These are phyloP conservation scores for Pipistrellus nathusii DNA, from an alignment of 2,797 vertebrate genomes.

Conservation along the genomic window DNA sequence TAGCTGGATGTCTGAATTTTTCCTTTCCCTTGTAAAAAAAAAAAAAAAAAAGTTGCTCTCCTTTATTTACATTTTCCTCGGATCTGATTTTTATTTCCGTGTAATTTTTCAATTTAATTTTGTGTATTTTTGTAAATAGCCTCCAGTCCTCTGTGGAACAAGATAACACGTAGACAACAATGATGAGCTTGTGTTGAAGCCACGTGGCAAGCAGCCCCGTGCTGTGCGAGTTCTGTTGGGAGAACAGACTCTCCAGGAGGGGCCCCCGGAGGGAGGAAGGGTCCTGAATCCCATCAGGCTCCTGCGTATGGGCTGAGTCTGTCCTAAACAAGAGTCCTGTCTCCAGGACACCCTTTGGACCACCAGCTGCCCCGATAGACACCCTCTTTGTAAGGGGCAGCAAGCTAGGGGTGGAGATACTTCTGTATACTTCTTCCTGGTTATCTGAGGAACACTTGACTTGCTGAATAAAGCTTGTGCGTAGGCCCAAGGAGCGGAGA, in stretches of 20 bases:
- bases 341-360: not conserved
- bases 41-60: not conserved
- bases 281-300: not conserved
- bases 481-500: not conserved
- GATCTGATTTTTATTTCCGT: not conserved
- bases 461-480: not conserved
- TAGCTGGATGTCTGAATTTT: not conserved
- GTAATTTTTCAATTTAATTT: slow-evolving; percentile 33
- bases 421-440: not conserved
- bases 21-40: not conserved
- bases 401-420: not conserved
- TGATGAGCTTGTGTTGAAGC: not conserved
- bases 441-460: not conserved
- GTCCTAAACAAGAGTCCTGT: not conserved
- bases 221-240: not conserved
- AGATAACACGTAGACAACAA: not conserved
- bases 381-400: not conserved
- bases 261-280: fast-evolving
- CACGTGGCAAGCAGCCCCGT: not conserved
- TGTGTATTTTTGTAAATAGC: slow-evolving; percentile 3
- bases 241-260: not conserved
- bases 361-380: not conserved
- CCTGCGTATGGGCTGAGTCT: not conserved
- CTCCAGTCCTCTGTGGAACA: slow-evolving; percentile 20
- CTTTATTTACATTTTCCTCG: slow-evolving; percentile 29